phyloP scores from a whole-genome alignment of 2,113 vertebrate genomes.

The Ondatra zibethicus region DNA sequence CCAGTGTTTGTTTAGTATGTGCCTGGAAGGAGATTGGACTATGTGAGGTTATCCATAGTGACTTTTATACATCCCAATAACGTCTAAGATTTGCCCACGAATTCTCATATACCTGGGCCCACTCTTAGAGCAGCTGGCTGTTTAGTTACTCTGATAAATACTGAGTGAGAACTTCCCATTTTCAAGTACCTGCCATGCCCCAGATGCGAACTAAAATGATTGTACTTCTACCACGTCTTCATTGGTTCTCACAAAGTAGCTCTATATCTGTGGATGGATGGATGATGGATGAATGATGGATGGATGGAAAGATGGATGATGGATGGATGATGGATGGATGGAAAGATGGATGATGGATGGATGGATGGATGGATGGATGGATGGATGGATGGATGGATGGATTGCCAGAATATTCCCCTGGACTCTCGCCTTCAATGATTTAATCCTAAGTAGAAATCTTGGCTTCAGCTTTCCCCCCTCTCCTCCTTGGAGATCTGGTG shows the following conservation, averaged over 20 bases:
- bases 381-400: too few species aligned
- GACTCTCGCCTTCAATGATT: background rate
- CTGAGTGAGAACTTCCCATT: background rate
- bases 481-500: background rate
- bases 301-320: too few species aligned
- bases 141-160: background rate
- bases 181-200: background rate
- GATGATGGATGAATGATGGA: too few species aligned
- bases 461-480: background rate
- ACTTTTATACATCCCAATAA: background rate
- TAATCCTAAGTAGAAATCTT: background rate
- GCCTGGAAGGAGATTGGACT: background rate
- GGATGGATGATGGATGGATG: too few species aligned
- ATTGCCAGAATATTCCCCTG: too few species aligned
- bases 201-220: background rate
- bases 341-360: background rate
- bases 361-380: too few species aligned
- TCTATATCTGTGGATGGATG: background rate
- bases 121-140: background rate
- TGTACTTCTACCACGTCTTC: background rate
- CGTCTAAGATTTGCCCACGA: background rate
- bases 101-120: background rate
- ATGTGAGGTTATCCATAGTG: background rate
- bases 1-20: background rate
- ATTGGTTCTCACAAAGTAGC: background rate